Percentiles rank a stretch among this genome's conserved stretches.
These are phyloP conservation scores for Malaclemys terrapin DNA, from an alignment of 2,113 vertebrate species.

Conservation along the genomic window DNA sequence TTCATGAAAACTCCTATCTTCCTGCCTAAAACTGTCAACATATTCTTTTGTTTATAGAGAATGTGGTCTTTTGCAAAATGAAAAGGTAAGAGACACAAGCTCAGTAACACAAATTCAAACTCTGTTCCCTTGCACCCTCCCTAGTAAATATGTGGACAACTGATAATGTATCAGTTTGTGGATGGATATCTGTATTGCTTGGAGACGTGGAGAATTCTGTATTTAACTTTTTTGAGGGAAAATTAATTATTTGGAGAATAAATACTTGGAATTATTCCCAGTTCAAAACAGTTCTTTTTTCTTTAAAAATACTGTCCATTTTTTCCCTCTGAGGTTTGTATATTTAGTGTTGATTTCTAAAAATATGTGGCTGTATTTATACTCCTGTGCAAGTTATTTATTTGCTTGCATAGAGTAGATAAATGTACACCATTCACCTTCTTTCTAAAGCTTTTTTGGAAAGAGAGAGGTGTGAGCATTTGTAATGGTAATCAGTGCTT, in stretches of 20 bases:
- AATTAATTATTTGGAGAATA: slow-evolving; percentile 55
- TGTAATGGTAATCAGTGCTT: not conserved
- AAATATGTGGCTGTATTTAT: slow-evolving; percentile 48
- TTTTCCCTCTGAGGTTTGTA: slow-evolving; percentile 79
- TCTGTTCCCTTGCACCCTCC: slow-evolving; percentile 89
- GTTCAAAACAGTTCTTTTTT: slow-evolving; percentile 65
- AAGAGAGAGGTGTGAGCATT: slow-evolving; percentile 51
- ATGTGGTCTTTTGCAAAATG: slow-evolving; percentile 99
- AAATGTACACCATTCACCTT: slow-evolving; percentile 23
- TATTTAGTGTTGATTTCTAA: slow-evolving; percentile 56
- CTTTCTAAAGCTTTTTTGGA: slow-evolving; percentile 64
- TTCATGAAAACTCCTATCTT: slow-evolving; percentile 97
- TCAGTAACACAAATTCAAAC: slow-evolving; percentile 96
- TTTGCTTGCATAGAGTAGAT: slow-evolving; percentile 18
- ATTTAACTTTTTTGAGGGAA: slow-evolving; percentile 64
- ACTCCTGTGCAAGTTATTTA: slow-evolving; percentile 28
- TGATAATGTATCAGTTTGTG: slow-evolving; percentile 79
- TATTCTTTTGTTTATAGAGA: slow-evolving; percentile 99
- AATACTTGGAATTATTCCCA: slow-evolving; percentile 54
- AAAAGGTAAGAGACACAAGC: slow-evolving; percentile 99
- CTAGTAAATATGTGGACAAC: slow-evolving; percentile 82
- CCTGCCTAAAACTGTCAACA: slow-evolving; percentile 99
- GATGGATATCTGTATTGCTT: slow-evolving; percentile 83
- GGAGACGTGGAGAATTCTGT: slow-evolving; percentile 78
- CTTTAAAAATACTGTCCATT: slow-evolving; percentile 63